Percentiles rank a stretch among this genome's conserved stretches.
phyloP scores from a whole-genome alignment of 2,113 vertebrate genomes.

The Orthonyx spaldingii region DNA sequence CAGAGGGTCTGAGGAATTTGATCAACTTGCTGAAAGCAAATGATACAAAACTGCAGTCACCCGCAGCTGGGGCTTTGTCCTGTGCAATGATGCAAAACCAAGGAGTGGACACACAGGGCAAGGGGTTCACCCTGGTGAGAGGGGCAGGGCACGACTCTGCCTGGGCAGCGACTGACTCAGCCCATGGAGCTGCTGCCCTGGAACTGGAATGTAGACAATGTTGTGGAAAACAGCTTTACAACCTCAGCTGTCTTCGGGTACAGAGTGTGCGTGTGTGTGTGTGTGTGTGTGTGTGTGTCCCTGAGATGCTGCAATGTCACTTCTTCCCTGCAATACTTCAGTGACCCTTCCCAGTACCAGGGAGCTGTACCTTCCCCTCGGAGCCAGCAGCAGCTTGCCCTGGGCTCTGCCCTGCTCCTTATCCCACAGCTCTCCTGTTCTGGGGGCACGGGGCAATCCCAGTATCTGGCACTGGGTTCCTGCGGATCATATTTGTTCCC shows the following conservation, averaged over 20 bases:
- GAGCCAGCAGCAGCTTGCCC: not conserved
- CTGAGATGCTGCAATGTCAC: not conserved
- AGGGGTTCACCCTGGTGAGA: fast-evolving
- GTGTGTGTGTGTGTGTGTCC: not conserved
- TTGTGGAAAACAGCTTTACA: not conserved
- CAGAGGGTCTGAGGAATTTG: not conserved
- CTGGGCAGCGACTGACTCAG: not conserved
- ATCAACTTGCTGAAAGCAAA: not conserved
- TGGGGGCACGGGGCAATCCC: not conserved
- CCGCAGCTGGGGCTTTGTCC: not conserved
- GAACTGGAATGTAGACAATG: not conserved
- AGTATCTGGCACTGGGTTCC: not conserved
- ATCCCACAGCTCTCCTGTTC: fast-evolving
- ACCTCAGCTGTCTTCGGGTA: not conserved
- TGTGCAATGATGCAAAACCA: no score
- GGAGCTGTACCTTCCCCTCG: fast-evolving
- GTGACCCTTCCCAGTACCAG: not conserved
- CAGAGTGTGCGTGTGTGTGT: no score
- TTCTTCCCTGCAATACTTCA: fast-evolving
- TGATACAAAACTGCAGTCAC: not conserved
- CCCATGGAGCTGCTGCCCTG: not conserved
- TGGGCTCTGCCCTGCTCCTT: not conserved
- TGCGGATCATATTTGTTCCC: fast-evolving
- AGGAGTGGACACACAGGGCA: fast-evolving
- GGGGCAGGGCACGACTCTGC: not conserved